These are phyloP conservation scores for Heliconius congener DNA, from an alignment of 1,140 invertebrate genomes.

Conservation along the genomic window DNA sequence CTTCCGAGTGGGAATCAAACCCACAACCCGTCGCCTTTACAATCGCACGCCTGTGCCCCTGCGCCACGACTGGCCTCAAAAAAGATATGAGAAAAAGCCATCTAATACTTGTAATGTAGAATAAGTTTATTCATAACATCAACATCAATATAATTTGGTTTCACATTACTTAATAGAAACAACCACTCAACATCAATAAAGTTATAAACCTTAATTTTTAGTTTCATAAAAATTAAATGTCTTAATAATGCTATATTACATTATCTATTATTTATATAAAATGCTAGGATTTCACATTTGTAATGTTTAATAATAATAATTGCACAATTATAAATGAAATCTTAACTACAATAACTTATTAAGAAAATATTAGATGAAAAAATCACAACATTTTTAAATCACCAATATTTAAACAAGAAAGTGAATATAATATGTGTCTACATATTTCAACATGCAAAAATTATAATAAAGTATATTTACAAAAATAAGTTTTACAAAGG, in stretches of 20 bases:
- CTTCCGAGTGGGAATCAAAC: too few relatives aligned
- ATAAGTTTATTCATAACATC: slow-evolving; percentile 3
- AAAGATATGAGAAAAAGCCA: neutral
- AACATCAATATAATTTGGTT: slow-evolving; percentile 9
- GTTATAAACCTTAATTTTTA: neutral
- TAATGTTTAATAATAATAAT: slow-evolving; percentile 5
- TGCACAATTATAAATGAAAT: neutral
- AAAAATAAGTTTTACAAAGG: neutral
- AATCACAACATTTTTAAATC: neutral
- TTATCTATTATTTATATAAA: slow-evolving; percentile 3
- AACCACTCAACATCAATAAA: slow-evolving; percentile 1
- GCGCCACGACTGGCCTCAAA: neutral
- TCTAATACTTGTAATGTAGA: neutral
- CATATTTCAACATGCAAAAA: neutral
- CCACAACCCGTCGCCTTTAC: too few relatives aligned
- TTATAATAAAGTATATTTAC: neutral
- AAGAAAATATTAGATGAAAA: neutral
- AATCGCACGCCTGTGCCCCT: too few relatives aligned
- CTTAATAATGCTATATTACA: slow-evolving; percentile 2
- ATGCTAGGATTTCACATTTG: neutral
- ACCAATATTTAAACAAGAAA: too few relatives aligned
- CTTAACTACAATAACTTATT: neutral
- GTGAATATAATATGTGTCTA: neutral
- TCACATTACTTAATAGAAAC: slow-evolving; percentile 14
- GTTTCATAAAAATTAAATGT: neutral